Base-by-base conservation (phyloP, 2,113 vertebrate genomes). In the Neodontobutis hainanensis region DNA sequence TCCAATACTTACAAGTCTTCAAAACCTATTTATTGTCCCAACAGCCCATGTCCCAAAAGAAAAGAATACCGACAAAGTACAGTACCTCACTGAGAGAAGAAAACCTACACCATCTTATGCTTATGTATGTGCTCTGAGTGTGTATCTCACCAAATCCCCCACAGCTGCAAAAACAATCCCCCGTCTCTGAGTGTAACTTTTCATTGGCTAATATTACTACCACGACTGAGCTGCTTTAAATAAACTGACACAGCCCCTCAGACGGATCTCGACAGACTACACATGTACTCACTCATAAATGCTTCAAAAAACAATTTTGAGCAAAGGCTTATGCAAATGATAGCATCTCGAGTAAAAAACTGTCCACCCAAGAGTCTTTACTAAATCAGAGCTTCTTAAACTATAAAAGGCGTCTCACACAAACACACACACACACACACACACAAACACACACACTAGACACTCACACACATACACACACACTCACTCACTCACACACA, bases 81-180 rank as follows among this genome's bases (percentile, higher is more conserved):
- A 57, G 45, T 44, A 14, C 10, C 27, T 62, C 51, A 48, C 34
- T 47, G n/a, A 52, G 38, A 64, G 55, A 48, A 66, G 11, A 70
- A 40, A 5, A 40, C 50, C 8, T 61, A 57, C 19, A 71, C 55
- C 19, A 27, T 27, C 19, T 68, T 27, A 46, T 47, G 4, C 19
- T 68, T 27, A 46, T 47, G 4, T 38, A 55, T 61, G 0, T 63
- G 32, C 19, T 27, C 19, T 27, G 27, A 53, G 36, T 4, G 14
- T 19, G 51, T 64, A 56, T 12, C 40, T 11, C 46, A 65, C 47
- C 62, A 35, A 16, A 51, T 61, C 43, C 59, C 48, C 38, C 46
- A 19, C 74, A 73, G 75, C 77, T 78, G 68, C 65, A 47, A 73
- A 83, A 85, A 78, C 77, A 73, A 36, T 55, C 38, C 0, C 0